Conservation (phyloP, 2,113 vertebrate genomes). For the Oncorhynchus masou region DNA sequence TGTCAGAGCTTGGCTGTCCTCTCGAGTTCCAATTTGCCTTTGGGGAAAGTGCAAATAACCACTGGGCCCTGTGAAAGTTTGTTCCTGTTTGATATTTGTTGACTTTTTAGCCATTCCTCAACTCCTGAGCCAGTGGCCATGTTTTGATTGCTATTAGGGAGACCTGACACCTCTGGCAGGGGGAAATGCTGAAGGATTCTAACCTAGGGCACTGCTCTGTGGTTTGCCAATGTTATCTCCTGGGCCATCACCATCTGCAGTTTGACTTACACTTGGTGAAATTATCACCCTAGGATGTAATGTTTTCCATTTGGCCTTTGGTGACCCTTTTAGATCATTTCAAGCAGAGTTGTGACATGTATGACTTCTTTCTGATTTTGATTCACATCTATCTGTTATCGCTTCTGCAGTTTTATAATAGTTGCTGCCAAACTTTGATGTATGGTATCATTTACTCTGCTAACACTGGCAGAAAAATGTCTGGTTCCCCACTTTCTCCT, state of each 20-base stretch:
- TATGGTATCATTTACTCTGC: constrained; percentile 45
- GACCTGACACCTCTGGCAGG: neutral
- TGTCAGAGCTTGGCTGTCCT: neutral
- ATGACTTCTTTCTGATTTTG: neutral
- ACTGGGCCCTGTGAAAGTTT: neutral
- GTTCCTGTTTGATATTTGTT: neutral
- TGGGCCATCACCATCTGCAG: neutral
- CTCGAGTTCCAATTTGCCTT: neutral
- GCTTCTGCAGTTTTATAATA: constrained; percentile 7
- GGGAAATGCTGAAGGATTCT: neutral
- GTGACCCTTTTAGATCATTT: neutral
- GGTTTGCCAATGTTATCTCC: neutral
- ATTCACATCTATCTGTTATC: constrained; percentile 5
- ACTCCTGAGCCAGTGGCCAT: neutral
- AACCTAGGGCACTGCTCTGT: neutral
- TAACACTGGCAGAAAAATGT: neutral
- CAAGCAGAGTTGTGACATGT: neutral
- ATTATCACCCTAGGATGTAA: neutral
- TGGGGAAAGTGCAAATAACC: neutral
- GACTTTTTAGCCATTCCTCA: neutral
- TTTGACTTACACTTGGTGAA: neutral
- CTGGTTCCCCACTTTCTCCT: constrained; percentile 22
- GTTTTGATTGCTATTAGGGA: neutral
- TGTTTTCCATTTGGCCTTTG: neutral
- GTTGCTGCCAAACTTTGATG: constrained; percentile 24